Evolutionary conservation across 1,140 invertebrate genomes (phyloP), one percentile per base, ranked within the genome.

Genomic region (Chymomyza costata): DNA sequence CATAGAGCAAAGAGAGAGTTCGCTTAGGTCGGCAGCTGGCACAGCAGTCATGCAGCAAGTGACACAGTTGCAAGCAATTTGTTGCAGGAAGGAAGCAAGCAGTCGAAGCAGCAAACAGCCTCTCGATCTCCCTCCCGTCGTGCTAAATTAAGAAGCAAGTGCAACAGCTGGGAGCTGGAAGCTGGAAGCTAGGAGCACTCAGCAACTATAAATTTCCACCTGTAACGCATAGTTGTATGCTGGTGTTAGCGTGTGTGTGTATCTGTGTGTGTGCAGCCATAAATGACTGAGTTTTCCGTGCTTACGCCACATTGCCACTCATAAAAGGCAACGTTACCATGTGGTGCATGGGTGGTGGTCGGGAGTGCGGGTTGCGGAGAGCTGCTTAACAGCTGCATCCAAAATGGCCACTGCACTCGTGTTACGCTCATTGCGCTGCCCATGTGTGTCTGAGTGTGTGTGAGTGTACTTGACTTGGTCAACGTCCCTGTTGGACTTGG

Each of bases 231-330:
- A n/a, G n/a, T n/a, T n/a, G 21, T 25, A 25, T 25, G 21, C 21
- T 25, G 3, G 8, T 8, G 21, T 8, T 25, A 5, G 21, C 8
- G 21, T 25, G 21, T 25, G 21, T 25, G 21, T 25, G 21, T 25
- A 25, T 25, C 3, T 25, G 8, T 25, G 21, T 25, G 21, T 67
- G 70, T 62, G 70, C 45, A 51, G 44, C 60, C 49, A 47, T 54
- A 74, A 76, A 64, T 64, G 60, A 51, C 52, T 57, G 65, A 69
- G 65, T 59, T 55, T n/a, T 25, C 21, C 21, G 21, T 8, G 21
- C 21, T 25, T 25, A 25, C 21, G 21, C 21, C 8, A 5, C 59
- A 58, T 58, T 61, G 50, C 54, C 51, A 34, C n/a, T 67, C 34
- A 25, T 3, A 25, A 3, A 3, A 25, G 8, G 21, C 21, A 25